A percentile compares a stretch with the other conserved stretches of the same genome.
phyloP scores from a whole-genome alignment of 2,113 vertebrate species.

The Chaetops frenatus region DNA sequence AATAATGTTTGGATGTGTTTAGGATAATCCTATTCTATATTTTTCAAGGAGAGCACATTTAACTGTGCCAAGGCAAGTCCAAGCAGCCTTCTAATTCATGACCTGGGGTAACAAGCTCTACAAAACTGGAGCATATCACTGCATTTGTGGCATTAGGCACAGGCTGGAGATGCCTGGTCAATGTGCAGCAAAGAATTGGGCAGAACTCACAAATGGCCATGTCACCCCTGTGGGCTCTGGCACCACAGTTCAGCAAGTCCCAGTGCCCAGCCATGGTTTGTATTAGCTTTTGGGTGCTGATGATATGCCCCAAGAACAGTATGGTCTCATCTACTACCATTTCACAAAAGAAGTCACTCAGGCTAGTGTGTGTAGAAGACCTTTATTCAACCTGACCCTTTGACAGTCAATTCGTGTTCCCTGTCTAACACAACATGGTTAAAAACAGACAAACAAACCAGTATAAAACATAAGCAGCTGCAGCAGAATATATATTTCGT shows the following conservation, averaged over 20 bases:
- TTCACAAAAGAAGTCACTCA: neutral
- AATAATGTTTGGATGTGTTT: neutral
- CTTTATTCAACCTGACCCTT: fast-evolving
- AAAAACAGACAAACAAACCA: neutral
- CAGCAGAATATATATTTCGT: neutral
- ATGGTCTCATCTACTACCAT: neutral
- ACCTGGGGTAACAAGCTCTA: neutral
- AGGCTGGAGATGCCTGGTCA: neutral
- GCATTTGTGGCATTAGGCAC: neutral
- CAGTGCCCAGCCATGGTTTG: neutral
- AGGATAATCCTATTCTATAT: neutral
- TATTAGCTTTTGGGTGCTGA: neutral
- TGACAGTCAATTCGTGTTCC: neutral
- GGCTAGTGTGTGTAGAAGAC: neutral
- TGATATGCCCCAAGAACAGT: neutral
- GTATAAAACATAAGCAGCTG: neutral
- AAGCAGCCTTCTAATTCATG: neutral
- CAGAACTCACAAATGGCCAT: neutral
- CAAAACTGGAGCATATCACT: neutral
- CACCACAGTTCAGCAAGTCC: neutral
- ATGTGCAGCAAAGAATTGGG: fast-evolving
- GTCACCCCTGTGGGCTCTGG: neutral
- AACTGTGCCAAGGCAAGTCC: neutral
- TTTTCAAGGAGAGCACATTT: neutral
- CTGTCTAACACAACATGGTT: neutral